A percentile compares a stretch with the other conserved stretches of the same genome.
These are phyloP conservation scores for Petrosia ficiformis DNA, from an alignment of 37 sponge, comb jelly and placozoan genomes.

Conservation along the genomic window DNA sequence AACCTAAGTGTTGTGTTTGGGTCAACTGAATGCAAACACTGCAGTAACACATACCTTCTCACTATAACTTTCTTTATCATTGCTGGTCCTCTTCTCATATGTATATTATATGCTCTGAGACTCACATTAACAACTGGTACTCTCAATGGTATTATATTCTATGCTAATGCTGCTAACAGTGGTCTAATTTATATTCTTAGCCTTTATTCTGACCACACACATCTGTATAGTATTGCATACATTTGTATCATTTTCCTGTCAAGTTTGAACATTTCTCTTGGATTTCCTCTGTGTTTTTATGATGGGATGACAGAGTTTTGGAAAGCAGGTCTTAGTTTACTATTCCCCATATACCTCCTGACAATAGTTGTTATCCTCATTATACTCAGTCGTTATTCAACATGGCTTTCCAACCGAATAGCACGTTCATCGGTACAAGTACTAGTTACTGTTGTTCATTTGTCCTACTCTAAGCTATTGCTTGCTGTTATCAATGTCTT, in stretches of 20 bases:
- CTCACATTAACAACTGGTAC: constrained; percentile 39
- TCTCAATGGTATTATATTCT: constrained; percentile 45
- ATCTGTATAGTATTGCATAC: no score
- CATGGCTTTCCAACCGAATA: background rate
- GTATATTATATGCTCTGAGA: constrained; percentile 19
- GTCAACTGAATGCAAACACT: constrained; percentile 15
- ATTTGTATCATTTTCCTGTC: constrained; percentile 16
- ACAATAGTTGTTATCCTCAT: background rate
- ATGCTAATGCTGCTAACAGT: constrained; percentile 22
- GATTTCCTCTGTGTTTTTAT: constrained; percentile 36
- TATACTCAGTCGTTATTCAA: background rate
- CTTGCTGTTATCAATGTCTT: constrained; percentile 10
- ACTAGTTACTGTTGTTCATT: constrained; percentile 37
- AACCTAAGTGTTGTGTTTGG: constrained; percentile 33
- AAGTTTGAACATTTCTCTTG: constrained; percentile 35
- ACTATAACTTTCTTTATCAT: constrained; percentile 4
- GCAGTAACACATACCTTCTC: constrained; percentile 9
- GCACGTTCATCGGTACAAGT: constrained; percentile 26
- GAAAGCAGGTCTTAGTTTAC: constrained; percentile 28
- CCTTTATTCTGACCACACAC: background rate
- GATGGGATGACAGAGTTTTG: constrained; percentile 43
- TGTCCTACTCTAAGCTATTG: constrained; percentile 33
- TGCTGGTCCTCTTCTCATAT: constrained; percentile 33
- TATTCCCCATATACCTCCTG: constrained; percentile 48
- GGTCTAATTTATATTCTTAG: background rate